A percentile compares a stretch with the other conserved stretches of the same genome.
These are phyloP conservation scores for Patiria pectinifera DNA, from an alignment of 53 echinoderm and acorn worm genomes.

Conservation along the genomic window DNA sequence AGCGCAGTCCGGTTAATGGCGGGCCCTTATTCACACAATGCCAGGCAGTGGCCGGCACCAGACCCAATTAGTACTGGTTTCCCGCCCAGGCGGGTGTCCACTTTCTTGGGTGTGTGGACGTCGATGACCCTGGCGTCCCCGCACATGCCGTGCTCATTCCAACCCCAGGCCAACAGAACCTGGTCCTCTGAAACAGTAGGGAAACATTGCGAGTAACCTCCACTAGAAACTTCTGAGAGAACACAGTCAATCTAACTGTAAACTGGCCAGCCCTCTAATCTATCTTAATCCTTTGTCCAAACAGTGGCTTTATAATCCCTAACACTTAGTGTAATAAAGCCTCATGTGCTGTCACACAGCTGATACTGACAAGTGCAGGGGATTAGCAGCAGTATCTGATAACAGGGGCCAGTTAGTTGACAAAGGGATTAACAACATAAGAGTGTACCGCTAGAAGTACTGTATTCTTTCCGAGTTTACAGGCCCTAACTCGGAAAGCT, in stretches of 20 bases:
- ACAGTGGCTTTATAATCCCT: no score
- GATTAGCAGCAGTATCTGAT: no score
- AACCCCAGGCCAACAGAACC: constrained; percentile 86
- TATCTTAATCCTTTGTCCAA: no score
- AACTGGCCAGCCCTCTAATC: no score
- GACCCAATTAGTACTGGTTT: constrained; percentile 75
- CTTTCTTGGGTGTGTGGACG: constrained; percentile 73
- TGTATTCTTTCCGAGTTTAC: no score
- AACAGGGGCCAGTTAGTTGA: no score
- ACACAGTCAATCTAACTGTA: neutral
- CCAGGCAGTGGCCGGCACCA: constrained; percentile 92
- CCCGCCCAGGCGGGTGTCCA: constrained; percentile 72
- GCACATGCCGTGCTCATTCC: constrained; percentile 99
- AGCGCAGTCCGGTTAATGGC: neutral
- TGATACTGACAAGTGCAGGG: no score
- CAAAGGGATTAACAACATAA: no score
- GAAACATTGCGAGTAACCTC: neutral
- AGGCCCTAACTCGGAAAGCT: no score
- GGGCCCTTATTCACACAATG: constrained; percentile 67
- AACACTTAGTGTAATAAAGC: no score
- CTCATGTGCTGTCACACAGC: no score
- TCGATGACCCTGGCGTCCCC: constrained; percentile 84
- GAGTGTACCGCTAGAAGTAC: no score
- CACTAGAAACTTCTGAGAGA: neutral
- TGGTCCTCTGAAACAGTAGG: constrained; percentile 56